A percentile compares a stretch with the other conserved stretches of the same genome.
Evolutionary conservation across 2,797 vertebrate genomes (phyloP).

Genomic region (Peromyscus attwateri): DNA sequence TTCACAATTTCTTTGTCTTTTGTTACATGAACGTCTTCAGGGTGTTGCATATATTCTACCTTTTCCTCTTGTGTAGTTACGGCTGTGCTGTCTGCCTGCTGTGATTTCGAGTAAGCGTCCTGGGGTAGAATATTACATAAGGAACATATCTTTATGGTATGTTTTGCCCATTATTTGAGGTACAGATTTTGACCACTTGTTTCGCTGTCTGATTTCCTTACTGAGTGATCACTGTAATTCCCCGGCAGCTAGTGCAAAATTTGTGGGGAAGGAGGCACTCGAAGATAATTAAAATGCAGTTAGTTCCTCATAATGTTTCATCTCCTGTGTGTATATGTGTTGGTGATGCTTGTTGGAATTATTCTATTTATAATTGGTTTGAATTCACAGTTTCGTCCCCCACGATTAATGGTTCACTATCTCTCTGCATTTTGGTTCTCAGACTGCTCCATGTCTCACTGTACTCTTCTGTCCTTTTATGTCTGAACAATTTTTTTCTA

Average conservation of each 20-base stretch:
- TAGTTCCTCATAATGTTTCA: not conserved
- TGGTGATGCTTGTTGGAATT: not conserved
- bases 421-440: slow-evolving; percentile 1
- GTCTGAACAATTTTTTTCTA: not conserved
- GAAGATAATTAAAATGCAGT: slow-evolving; percentile 14
- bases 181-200: not conserved
- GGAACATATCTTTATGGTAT: not conserved
- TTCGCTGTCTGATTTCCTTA: not conserved
- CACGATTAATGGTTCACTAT: not conserved
- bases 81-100: not conserved
- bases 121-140: not conserved
- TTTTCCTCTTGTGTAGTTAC: not conserved
- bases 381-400: not conserved
- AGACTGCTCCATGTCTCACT: not conserved
- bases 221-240: not conserved
- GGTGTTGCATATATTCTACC: not conserved
- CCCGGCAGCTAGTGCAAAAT: not conserved
- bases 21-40: not conserved
- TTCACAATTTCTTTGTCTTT: slow-evolving; percentile 28
- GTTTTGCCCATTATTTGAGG: not conserved
- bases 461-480: not conserved
- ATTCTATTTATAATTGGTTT: slow-evolving; percentile 41
- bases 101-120: not conserved
- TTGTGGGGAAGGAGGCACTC: not conserved
- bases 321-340: not conserved